Percentiles rank a stretch among this genome's conserved stretches.
Evolutionary conservation across 1,140 invertebrate species (phyloP).

Genomic region (Bombus vancouverensis): DNA sequence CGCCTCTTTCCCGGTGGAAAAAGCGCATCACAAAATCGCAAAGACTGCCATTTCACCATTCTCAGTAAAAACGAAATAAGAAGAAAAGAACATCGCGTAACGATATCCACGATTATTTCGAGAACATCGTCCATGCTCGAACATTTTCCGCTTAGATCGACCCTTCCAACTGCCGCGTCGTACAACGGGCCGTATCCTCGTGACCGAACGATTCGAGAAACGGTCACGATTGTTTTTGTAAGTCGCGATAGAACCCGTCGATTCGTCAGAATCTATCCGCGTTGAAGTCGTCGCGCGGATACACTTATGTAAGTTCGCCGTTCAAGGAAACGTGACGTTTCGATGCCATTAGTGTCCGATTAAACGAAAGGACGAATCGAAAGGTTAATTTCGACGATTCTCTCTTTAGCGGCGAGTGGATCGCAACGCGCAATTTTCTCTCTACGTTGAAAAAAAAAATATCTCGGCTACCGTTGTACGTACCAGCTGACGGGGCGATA

Average conservation of each 20-base stretch:
- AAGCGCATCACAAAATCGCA: conserved; percentile 53
- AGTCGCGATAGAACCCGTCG: background rate
- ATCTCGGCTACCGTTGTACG: conserved; percentile 1
- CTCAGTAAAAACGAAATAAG: conserved; percentile 45
- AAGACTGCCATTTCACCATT: conserved; percentile 65
- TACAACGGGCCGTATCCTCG: background rate
- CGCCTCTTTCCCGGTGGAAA: conserved; percentile 45
- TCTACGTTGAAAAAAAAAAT: background rate
- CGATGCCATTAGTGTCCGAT: background rate
- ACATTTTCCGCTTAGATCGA: conserved; percentile 33
- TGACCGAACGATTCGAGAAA: background rate
- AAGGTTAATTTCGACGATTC: background rate
- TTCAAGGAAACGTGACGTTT: background rate
- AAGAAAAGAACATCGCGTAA: conserved; percentile 42
- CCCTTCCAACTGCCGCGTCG: conserved; percentile 10
- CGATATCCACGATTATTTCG: conserved; percentile 35
- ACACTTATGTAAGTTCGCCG: background rate
- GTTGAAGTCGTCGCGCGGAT: too few species aligned
- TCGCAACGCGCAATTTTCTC: background rate
- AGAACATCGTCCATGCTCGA: conserved; percentile 43
- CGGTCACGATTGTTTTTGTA: background rate
- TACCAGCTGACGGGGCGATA: background rate
- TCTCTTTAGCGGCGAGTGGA: background rate
- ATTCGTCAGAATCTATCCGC: background rate
- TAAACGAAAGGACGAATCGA: background rate